Base-by-base conservation (phyloP, 2,113 vertebrate genomes). In the Engraulis encrasicolus region DNA sequence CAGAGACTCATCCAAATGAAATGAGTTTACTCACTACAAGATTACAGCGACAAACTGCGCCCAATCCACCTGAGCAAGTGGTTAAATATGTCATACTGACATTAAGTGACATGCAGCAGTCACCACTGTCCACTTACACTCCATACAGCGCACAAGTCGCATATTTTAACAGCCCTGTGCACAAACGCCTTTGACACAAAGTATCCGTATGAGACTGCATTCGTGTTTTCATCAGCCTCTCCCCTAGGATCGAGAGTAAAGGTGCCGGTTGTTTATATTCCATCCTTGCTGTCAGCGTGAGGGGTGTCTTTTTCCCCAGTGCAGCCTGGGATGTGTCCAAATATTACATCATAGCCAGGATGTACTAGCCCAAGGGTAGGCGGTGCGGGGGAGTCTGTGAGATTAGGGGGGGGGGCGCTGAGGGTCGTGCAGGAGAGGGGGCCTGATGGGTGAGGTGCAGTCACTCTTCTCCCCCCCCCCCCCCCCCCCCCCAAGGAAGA, bases 341-440 rank as follows among this genome's bases (percentile, higher is more conserved):
- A 40, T 50, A 27, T 84, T 86, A 85, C 85, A 79, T 90, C 82
- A 87, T 52, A 19, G 38, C 52, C 48, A 79, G 83, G 78, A 84
- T 81, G 31, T n/a, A 45, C 78, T 48, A 27, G 31, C 78, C 50
- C 78, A 79, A 34, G 23, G 66, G 58, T 37, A 48, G 66, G 66
- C 66, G 31, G n/a, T n/a, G n/a, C n/a, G n/a, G n/a, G n/a, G 66
- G 66, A 14, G 31, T 23, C 66, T 27, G 27, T 27, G 34, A 74
- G 66, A 36, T 74, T 27, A 71, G 27, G 61, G 27, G 11, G 34
- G 50, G 80, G 11, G 31, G 50, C 31, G 20, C 14, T 77, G n/a
- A 31, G 61, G 74, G 82, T 52, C n/a, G n/a, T n/a, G n/a, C n/a
- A n/a, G 40, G 48, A 45, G 34, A 27, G 77, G 48, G 1, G 78